These are phyloP conservation scores for Camponotus floridanus DNA, from an alignment of 1,140 invertebrate genomes.

Conservation along the genomic window DNA sequence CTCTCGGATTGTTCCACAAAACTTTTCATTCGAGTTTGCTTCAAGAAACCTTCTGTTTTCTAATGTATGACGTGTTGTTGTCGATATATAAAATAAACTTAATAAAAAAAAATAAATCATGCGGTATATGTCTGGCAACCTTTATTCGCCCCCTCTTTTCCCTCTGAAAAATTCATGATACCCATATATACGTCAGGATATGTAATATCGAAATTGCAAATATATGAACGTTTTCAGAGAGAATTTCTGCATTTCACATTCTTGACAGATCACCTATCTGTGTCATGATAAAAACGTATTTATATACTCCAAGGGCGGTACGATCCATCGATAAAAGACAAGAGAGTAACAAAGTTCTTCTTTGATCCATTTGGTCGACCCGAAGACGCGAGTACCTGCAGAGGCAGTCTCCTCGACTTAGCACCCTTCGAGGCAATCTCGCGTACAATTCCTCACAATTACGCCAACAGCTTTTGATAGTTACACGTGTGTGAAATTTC, in stretches of 20 bases:
- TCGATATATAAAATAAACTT: conserved; percentile 87
- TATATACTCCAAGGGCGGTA: conserved; percentile 41
- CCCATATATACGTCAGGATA: not conserved
- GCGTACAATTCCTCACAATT: conserved; percentile 50
- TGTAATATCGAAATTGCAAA: not conserved
- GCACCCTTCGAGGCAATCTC: conserved; percentile 51
- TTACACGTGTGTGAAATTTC: conserved; percentile 65
- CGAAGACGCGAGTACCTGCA: conserved; percentile 38
- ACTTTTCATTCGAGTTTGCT: conserved; percentile 87
- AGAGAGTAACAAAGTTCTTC: conserved; percentile 46
- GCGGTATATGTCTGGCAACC: conserved; percentile 59
- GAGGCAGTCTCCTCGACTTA: conserved; percentile 53
- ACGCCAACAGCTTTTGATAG: conserved; percentile 40
- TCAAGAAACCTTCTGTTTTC: conserved; percentile 87
- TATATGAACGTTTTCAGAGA: too few species aligned
- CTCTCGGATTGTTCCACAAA: conserved; percentile 87
- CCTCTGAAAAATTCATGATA: not conserved
- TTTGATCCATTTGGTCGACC: conserved; percentile 53
- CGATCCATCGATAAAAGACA: conserved; percentile 40
- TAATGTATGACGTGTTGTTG: conserved; percentile 87
- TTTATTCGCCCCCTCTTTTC: conserved; percentile 3
- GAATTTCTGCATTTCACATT: conserved; percentile 16
- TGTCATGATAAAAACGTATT: conserved; percentile 38
- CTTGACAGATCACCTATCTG: conserved; percentile 34
- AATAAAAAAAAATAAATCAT: conserved; percentile 85